Evolutionary conservation across 1,140 invertebrate genomes (phyloP), one percentile per base, ranked within the genome.

Genomic region (Heliconius congener): DNA sequence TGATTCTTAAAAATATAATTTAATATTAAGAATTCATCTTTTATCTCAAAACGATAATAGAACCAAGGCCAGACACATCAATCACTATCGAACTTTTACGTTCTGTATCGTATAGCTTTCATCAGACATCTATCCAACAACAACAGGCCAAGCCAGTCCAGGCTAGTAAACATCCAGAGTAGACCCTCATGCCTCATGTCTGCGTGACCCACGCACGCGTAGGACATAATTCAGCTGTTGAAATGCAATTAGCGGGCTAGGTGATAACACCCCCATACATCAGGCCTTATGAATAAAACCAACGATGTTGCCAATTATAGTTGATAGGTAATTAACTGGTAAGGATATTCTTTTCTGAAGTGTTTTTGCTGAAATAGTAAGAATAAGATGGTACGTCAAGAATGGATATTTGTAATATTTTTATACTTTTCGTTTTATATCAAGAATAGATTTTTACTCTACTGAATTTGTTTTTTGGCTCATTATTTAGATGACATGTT

Each of bases 191-290:
- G 23, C 23, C 23, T 23, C 23, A 23, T 78, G 77, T 78, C 42
- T 50, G 55, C 60, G 73, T 73, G 76, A 81, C 73, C 66, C 76
- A 66, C 57, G 80, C 81, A 66, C 57, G 80, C 81, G 55, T 73
- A 73, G 72, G 72, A 50, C 71, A 87, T 88, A 87, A 87, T 77
- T 88, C 85, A 88, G 70, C 77, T 37, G 80, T 73, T 83, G 83
- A 84, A 85, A 88, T 84, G 85, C 84, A 88, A 86, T 88, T 87
- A 88, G 82, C 81, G 76, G 50, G 18, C 30, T 85, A 85, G 84
- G 82, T 88, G 87, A 88, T 88, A 86, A 87, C 85, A 85, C 55
- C 57, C 78, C 75, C 78, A 72, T 83, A 84, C 76, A 84, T 84
- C 82, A 23, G 30, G 23, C 4, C 19, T 30, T 60, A 60, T 75